phyloP scores from a whole-genome alignment of 37 sponge, comb jelly and placozoan species.

The Chondrosia reniformis region DNA sequence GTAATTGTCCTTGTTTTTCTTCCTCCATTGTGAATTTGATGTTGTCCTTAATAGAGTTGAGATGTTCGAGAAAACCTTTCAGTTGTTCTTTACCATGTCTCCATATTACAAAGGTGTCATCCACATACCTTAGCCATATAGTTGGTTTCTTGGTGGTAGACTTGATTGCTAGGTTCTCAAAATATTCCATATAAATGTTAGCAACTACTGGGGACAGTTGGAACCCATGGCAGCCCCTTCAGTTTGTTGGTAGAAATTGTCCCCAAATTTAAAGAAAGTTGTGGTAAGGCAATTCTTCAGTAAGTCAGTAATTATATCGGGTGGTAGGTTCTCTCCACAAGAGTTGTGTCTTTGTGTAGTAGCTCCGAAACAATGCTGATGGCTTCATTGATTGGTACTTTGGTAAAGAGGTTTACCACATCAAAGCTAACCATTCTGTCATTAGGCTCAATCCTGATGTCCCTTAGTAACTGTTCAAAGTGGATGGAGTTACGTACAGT shows the following conservation, averaged over 20 bases:
- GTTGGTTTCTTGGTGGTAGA: background rate
- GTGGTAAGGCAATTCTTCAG: background rate
- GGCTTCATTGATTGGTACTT: conserved; percentile 10
- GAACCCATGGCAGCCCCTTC: conserved; percentile 15
- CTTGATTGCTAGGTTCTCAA: background rate
- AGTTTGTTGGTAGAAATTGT: background rate
- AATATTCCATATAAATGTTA: conserved; percentile 13
- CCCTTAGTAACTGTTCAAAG: conserved; percentile 11
- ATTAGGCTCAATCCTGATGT: background rate
- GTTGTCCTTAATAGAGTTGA: no score
- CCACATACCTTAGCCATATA: background rate
- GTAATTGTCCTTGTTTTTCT: no score
- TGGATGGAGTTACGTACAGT: background rate
- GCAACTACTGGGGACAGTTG: conserved; percentile 20
- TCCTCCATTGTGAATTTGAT: no score
- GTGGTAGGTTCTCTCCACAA: background rate
- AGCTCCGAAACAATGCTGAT: background rate
- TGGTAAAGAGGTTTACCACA: conserved; percentile 1
- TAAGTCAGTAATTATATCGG: background rate
- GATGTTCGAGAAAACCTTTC: no score
- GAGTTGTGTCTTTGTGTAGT: background rate
- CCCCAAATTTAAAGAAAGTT: conserved; percentile 5
- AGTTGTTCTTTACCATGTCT: no score
- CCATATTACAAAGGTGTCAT: no score
- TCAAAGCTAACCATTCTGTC: conserved; percentile 6